These are phyloP conservation scores for Drosophila seguyi DNA, from an alignment of 1,140 invertebrate genomes.

Conservation along the genomic window DNA sequence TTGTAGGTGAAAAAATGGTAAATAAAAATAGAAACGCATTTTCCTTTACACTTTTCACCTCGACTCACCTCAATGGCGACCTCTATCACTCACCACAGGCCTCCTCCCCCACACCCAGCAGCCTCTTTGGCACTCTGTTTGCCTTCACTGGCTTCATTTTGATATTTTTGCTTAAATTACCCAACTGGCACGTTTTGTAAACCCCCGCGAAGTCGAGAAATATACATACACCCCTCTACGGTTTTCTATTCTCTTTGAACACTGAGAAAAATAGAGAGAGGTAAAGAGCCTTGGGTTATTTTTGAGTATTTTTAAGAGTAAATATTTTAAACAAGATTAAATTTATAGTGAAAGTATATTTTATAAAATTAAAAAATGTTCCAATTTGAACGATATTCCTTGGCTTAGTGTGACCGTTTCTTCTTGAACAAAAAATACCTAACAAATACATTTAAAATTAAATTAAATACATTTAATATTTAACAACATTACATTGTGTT, in stretches of 20 bases:
- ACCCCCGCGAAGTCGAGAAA: background rate
- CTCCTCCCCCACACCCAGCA: background rate
- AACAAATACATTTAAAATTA: too few species aligned
- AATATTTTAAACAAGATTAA: background rate
- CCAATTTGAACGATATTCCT: fast-evolving
- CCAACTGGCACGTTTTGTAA: conserved; percentile 67
- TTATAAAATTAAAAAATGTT: too few species aligned
- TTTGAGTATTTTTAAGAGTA: background rate
- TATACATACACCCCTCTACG: background rate
- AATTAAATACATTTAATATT: too few species aligned
- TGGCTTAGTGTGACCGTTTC: background rate
- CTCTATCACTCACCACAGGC: conserved; percentile 34
- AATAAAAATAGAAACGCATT: conserved; percentile 17
- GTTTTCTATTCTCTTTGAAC: background rate
- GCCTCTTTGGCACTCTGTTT: conserved; percentile 9
- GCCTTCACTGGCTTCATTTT: conserved; percentile 45
- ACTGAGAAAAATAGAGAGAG: background rate
- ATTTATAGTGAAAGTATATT: background rate
- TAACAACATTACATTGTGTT: too few species aligned
- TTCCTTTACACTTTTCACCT: conserved; percentile 26
- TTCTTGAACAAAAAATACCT: background rate
- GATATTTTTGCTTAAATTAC: conserved; percentile 63
- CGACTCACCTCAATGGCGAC: conserved; percentile 29
- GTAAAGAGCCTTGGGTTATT: background rate
- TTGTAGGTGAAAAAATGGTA: conserved; percentile 6